These are phyloP conservation scores for Ailuropoda melanoleuca DNA, from an alignment of 2,113 vertebrate species.

Conservation along the genomic window DNA sequence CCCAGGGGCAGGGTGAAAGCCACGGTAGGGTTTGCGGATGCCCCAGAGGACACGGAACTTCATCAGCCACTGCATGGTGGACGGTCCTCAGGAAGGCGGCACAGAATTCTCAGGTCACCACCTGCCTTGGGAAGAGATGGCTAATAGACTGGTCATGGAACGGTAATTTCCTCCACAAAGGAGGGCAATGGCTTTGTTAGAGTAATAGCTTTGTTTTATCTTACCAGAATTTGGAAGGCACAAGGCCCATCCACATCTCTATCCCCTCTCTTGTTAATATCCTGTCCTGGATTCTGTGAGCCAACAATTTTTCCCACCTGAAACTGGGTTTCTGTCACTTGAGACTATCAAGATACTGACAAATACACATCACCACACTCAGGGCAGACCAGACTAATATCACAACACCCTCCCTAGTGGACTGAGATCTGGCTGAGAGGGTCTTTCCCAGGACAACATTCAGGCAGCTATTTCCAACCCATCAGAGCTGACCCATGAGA, in stretches of 20 bases:
- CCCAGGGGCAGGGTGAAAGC: background rate
- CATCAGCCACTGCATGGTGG: conserved; percentile 72
- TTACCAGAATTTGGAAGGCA: background rate
- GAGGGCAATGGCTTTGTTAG: background rate
- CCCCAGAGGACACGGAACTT: conserved; percentile 60
- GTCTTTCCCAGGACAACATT: background rate
- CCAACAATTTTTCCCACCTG: background rate
- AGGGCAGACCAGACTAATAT: background rate
- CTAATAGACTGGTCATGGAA: too few relatives aligned
- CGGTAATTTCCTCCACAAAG: background rate
- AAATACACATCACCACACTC: background rate
- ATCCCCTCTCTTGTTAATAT: background rate
- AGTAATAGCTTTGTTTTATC: background rate
- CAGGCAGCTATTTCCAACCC: background rate
- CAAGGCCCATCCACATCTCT: background rate
- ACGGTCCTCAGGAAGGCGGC: background rate
- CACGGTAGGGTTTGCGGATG: background rate
- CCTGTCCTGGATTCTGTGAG: background rate
- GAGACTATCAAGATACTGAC: background rate
- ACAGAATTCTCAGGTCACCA: background rate
- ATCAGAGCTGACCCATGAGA: background rate
- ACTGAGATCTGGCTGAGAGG: too few relatives aligned
- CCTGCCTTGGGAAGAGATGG: background rate
- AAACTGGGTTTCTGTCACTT: background rate
- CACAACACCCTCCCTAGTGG: background rate